Percentiles rank a stretch among this genome's conserved stretches.
Conservation (phyloP, 2,888 invertebrate species). For the Rhogogaster chlorosoma region DNA sequence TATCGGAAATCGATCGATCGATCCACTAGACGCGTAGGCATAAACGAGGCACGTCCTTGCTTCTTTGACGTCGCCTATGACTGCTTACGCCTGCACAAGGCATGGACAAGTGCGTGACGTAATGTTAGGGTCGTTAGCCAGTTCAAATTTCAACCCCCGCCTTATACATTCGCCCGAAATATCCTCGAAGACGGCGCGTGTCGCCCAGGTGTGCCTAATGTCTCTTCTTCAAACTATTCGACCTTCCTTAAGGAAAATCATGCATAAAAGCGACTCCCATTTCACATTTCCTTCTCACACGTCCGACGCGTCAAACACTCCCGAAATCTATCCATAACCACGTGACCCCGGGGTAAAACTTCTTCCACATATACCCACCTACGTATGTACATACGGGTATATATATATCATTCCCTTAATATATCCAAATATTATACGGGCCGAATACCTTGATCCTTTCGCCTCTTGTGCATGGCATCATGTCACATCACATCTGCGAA, state of each 20-base stretch:
- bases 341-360: background rate
- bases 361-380: background rate
- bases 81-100: background rate
- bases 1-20: constrained; percentile 18
- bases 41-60: background rate
- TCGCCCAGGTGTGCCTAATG: constrained; percentile 50
- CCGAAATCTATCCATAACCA: background rate
- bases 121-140: constrained; percentile 44
- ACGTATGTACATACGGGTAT: no score
- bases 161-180: background rate
- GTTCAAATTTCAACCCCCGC: constrained; percentile 30
- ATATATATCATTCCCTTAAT: background rate
- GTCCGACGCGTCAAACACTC: background rate
- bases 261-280: constrained; percentile 6
- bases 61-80: background rate
- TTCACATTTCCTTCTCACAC: constrained; percentile 12
- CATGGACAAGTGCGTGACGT: constrained; percentile 28
- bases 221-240: constrained; percentile 50
- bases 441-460: background rate
- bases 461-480: background rate
- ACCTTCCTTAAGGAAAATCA: constrained; percentile 3
- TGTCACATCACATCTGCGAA: background rate
- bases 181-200: constrained; percentile 8
- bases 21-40: background rate
- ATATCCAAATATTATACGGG: background rate